These are phyloP conservation scores for Hydrolagus affinis DNA, from an alignment of 2,113 vertebrate genomes.

Conservation along the genomic window DNA sequence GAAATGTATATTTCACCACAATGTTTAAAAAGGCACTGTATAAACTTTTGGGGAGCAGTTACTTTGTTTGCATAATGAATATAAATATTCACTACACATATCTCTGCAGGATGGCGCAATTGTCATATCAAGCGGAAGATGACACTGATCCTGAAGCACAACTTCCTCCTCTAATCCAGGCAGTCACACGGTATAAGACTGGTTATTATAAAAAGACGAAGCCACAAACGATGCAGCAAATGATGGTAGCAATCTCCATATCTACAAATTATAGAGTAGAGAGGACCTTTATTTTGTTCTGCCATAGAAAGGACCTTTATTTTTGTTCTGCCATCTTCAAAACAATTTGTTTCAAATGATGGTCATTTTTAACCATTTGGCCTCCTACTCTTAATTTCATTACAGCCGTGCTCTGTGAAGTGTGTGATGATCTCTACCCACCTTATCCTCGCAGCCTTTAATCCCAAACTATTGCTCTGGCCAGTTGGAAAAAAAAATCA, in stretches of 20 bases:
- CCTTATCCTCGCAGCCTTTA: background rate
- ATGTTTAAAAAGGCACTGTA: too few species aligned
- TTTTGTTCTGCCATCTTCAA: background rate
- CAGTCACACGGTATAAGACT: background rate
- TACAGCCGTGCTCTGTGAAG: background rate
- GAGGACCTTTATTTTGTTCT: background rate
- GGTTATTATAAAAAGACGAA: background rate
- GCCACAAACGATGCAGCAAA: constrained; percentile 27
- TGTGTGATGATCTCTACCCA: constrained; percentile 5
- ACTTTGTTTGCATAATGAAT: too few species aligned
- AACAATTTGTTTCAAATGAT: background rate
- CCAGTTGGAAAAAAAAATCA: background rate
- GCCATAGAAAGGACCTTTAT: background rate
- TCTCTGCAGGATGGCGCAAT: background rate
- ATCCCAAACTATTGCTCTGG: background rate
- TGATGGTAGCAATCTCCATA: background rate
- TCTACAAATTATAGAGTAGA: background rate
- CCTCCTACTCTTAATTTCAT: background rate
- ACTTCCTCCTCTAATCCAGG: constrained; percentile 39
- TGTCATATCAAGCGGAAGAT: background rate
- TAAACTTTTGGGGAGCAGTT: too few species aligned
- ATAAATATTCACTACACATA: background rate
- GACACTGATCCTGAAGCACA: constrained; percentile 35
- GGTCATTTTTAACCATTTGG: background rate
- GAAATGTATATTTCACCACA: too few species aligned